Base-by-base conservation (phyloP, 1,140 invertebrate genomes). In the Protaetia brevitarsis region DNA sequence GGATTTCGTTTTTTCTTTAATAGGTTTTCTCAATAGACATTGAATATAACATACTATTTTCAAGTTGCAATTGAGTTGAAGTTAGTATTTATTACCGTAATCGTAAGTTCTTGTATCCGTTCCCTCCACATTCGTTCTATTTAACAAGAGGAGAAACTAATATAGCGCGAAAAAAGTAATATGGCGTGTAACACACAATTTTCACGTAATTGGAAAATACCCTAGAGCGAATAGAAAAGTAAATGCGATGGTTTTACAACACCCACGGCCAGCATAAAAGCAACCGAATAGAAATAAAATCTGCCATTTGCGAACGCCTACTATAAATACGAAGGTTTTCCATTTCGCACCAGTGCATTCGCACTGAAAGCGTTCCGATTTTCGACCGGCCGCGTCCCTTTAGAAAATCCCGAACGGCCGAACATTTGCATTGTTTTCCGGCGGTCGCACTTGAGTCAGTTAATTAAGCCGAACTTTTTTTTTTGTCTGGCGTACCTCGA, bases 271-370 rank as follows among this genome's bases (percentile, higher is more conserved):
- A 23, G 41, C 10, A 51, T 51, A 51, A 51, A 51, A 51, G 41
- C 19, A 51, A 51, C 41, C 41, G 41, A 51, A 51, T 51, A 51
- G n/a, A 19, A 51, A 51, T 51, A 51, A 51, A 51, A 51, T 51
- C 26, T 51, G 16, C 41, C 41, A 51, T 51, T 23, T 51, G 41
- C 16, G 41, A 51, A 51, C 41, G 41, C 16, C 19, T 51, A 19
- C 41, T 16, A 51, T 23, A 51, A 51, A 51, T 23, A 51, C n/a
- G 5, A 21, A 7, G 41, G 41, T 16, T 16, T n/a, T 51, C 41
- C 41, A 51, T 51, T 51, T 51, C 41, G 41, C 41, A 51, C 41
- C 41, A 19, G 11, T 51, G 41, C 41, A 19, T 51, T 23, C 41
- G 8, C 16, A 51, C 26, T 10, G 41, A 51, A 51, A 51, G 26